Base-by-base conservation (phyloP, 2,113 vertebrate genomes). In the Piprites chloris region DNA sequence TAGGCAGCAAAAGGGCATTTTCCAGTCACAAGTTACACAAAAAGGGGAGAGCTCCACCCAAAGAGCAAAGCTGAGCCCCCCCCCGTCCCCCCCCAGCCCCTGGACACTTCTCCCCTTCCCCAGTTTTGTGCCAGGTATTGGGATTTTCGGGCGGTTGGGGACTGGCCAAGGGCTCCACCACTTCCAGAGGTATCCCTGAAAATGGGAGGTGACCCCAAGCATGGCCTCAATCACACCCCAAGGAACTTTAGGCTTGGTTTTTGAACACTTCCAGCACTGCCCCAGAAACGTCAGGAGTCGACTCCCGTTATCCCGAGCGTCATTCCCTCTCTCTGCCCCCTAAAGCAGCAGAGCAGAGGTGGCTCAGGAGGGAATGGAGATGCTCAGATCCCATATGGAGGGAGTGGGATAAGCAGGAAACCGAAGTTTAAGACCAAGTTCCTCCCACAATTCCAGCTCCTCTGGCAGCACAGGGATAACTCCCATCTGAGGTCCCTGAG, bases 151-250 rank as follows among this genome's bases (percentile, higher is more conserved):
- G 8, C 30, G 50, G 66, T 6, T 63, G 76, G 88, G 12, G 11
- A 37, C 77, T 4, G 5, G 47, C 61, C 61, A 44, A 61, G 74
- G 82, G 32, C 82, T 41, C 49, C 19, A 65, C 66, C 72, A 22
- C 37, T 61, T 37, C 47, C 6, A 44, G 41, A 80, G 52, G 58
- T 16, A 21, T 44, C 71, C 15, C 61, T 21, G 18, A 23, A 35
- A 35, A 14, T 4, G 0, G 5, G 3, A 20, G 26, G 7, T 4
- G 2, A 37, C 14, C 61, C 12, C 71, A 28, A 28, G 7, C 0
- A 2, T 2, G 15, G 30, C 35, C 30, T 50, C 47, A 26, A n/a
- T 6, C 20, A 7, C 37, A 41, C 4, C 42, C 4, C 8, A n/a
- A 32, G 1, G 37, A 14, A 11, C 32, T 41, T 46, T 3, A 26